These are phyloP conservation scores for Neoarius graeffei DNA, from an alignment of 2,113 vertebrate genomes.

Conservation along the genomic window DNA sequence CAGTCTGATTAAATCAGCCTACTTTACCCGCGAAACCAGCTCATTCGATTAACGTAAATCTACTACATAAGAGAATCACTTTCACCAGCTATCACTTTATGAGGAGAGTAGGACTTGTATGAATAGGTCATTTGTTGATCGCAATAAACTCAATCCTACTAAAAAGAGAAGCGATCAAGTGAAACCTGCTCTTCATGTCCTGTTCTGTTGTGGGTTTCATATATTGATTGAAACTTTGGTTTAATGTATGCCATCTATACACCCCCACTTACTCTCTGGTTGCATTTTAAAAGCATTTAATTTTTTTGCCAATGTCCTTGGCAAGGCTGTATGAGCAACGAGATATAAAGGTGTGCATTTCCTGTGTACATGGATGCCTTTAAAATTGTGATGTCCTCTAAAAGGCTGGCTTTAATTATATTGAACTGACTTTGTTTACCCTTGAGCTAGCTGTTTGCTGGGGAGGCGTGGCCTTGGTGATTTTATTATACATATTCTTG, in stretches of 20 bases:
- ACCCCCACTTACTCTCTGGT: background rate
- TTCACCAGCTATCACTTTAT: background rate
- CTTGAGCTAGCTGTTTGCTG: conserved; percentile 46
- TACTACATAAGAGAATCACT: background rate
- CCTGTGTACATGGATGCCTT: conserved; percentile 34
- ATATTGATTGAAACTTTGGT: conserved; percentile 22
- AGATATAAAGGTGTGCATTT: conserved; percentile 43
- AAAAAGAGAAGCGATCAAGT: background rate
- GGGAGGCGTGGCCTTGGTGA: conserved; percentile 4
- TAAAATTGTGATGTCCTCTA: conserved; percentile 47
- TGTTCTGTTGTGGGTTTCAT: conserved; percentile 1
- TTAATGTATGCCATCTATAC: background rate
- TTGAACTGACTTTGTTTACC: conserved; percentile 57
- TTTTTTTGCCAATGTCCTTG: conserved; percentile 35
- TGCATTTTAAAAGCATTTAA: conserved; percentile 33
- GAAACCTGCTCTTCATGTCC: background rate
- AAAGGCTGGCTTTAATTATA: conserved; percentile 56
- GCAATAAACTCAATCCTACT: background rate
- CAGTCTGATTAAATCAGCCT: background rate
- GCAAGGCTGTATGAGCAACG: conserved; percentile 23
- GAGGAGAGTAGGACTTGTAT: background rate
- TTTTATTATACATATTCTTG: background rate
- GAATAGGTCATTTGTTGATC: background rate
- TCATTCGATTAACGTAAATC: background rate
- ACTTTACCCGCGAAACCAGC: background rate